A percentile compares a stretch with the other conserved stretches of the same genome.
phyloP scores from a whole-genome alignment of 2,888 invertebrate genomes.

The Eutolmus rufibarbis region DNA sequence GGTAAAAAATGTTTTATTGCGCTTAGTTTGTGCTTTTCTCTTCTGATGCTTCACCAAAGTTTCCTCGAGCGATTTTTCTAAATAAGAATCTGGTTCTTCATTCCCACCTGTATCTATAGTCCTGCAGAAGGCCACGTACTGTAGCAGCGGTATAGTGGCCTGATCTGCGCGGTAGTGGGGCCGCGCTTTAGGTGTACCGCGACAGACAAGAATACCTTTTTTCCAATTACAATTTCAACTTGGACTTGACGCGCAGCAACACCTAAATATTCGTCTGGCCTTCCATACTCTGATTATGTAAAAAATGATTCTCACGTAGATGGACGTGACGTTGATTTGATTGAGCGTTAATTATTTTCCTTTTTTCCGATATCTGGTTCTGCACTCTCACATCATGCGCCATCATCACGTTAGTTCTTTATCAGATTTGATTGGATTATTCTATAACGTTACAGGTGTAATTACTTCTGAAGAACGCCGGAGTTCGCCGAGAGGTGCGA shows the following conservation, averaged over 20 bases:
- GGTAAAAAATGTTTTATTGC: constrained; percentile 17
- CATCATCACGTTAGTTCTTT: constrained; percentile 39
- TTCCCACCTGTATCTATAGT: background rate
- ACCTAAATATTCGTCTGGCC: constrained; percentile 26
- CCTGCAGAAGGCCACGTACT: background rate
- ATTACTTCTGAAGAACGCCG: constrained; percentile 17
- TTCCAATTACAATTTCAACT: constrained; percentile 9
- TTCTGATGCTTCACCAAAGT: background rate
- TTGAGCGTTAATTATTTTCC: constrained; percentile 54
- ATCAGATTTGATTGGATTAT: constrained; percentile 41
- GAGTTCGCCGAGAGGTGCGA: constrained; percentile 23
- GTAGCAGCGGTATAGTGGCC: background rate
- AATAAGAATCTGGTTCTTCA: background rate
- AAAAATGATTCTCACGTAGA: constrained; percentile 63
- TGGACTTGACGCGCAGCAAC: constrained; percentile 27
- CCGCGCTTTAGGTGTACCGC: constrained; percentile 29
- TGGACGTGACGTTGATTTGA: constrained; percentile 64
- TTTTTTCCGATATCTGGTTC: constrained; percentile 32
- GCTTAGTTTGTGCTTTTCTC: background rate
- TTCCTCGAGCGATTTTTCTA: constrained; percentile 27
- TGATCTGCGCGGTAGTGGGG: background rate
- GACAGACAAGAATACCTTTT: constrained; percentile 26
- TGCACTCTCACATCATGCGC: constrained; percentile 26
- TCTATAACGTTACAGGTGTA: constrained; percentile 35
- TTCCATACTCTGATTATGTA: constrained; percentile 45